A percentile compares a stretch with the other conserved stretches of the same genome.
Evolutionary conservation across 2,797 vertebrate genomes (phyloP).

Genomic region (Emys orbicularis): DNA sequence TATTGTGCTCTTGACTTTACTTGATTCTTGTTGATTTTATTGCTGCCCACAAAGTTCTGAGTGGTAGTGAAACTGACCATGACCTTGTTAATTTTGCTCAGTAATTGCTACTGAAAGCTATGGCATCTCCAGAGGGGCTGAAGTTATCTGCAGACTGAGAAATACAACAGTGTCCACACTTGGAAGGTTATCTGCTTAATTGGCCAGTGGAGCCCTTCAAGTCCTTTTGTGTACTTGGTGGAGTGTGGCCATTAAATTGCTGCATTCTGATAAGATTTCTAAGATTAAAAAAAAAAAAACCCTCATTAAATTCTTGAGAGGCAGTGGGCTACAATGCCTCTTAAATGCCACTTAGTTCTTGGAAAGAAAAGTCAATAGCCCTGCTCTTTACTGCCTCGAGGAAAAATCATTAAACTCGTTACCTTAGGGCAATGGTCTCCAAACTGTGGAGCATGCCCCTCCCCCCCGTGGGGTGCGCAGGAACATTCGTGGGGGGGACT

Average conservation of each 20-base stretch:
- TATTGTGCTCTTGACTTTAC: neutral
- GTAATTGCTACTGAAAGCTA: neutral
- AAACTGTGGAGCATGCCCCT: no score
- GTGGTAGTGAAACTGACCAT: neutral
- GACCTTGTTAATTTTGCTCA: neutral
- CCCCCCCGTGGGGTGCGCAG: no score
- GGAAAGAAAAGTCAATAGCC: neutral
- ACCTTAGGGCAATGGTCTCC: neutral
- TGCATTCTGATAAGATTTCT: neutral
- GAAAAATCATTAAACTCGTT: neutral
- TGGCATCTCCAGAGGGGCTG: neutral
- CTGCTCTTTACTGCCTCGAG: neutral
- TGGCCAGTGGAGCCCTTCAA: neutral
- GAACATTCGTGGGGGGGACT: no score
- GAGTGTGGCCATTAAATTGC: neutral
- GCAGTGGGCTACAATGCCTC: neutral
- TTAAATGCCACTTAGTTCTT: neutral
- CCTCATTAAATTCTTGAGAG: neutral
- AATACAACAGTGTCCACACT: neutral
- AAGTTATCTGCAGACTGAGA: neutral
- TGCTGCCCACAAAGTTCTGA: neutral
- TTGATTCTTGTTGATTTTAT: fast-evolving
- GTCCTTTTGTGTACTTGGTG: neutral
- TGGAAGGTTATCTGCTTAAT: conserved; percentile 7
- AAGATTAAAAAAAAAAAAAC: neutral